A percentile compares a stretch with the other conserved stretches of the same genome.
Evolutionary conservation across 2,888 invertebrate genomes (phyloP).

Genomic region (Tupiocoris notatus): DNA sequence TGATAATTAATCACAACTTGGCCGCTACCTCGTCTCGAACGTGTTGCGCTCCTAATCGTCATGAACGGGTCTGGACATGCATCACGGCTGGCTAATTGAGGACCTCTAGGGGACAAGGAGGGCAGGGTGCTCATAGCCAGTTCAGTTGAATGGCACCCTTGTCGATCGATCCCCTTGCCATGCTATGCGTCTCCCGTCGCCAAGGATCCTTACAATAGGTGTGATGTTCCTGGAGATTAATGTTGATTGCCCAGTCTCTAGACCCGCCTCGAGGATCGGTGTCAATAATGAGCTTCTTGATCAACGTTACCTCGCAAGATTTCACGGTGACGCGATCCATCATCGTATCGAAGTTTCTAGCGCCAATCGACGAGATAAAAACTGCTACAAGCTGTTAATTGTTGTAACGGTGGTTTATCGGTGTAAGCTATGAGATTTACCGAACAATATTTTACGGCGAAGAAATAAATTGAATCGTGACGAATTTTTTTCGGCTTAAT

Average conservation of each 20-base stretch:
- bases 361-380: too few relatives aligned
- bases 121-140: too few relatives aligned
- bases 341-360: not conserved
- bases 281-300: not conserved
- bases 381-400: too few relatives aligned
- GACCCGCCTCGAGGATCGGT: not conserved
- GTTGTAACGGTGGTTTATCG: too few relatives aligned
- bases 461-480: too few relatives aligned
- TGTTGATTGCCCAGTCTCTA: not conserved
- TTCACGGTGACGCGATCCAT: not conserved
- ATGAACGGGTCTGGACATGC: not conserved
- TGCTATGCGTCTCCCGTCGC: not conserved
- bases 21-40: conserved; percentile 2
- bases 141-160: not conserved
- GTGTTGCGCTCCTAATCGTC: conserved; percentile 22
- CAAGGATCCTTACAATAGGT: not conserved
- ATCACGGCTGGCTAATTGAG: conserved; percentile 12
- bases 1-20: conserved; percentile 20
- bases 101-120: not conserved
- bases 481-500: too few relatives aligned
- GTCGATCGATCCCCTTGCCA: not conserved
- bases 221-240: not conserved
- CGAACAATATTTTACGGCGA: too few relatives aligned
- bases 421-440: too few relatives aligned
- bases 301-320: not conserved